Conservation (phyloP, 2,797 vertebrate genomes). For the Diplodus puntazzo region DNA sequence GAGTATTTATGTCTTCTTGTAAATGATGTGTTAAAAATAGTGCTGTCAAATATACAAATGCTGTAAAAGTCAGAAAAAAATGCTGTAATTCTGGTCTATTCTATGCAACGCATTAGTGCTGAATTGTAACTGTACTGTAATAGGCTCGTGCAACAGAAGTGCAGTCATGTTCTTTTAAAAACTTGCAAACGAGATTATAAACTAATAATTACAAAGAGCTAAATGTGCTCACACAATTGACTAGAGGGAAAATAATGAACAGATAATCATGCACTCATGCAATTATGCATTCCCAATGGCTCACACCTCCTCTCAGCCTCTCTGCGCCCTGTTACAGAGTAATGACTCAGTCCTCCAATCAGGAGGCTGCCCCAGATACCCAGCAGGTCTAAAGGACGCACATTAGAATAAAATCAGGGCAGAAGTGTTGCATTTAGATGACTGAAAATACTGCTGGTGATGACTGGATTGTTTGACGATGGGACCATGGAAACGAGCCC, state of each 20-base stretch:
- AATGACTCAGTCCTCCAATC: slow-evolving; percentile 54
- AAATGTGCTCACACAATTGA: slow-evolving; percentile 33
- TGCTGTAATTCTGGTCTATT: neutral
- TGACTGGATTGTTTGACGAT: neutral
- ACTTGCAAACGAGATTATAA: slow-evolving; percentile 9
- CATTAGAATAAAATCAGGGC: slow-evolving; percentile 27
- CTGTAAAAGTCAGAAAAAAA: neutral
- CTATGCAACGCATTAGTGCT: slow-evolving; percentile 25
- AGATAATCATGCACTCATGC: slow-evolving; percentile 39
- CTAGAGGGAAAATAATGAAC: slow-evolving; percentile 46
- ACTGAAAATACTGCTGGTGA: neutral
- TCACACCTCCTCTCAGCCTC: neutral
- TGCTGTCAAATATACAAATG: neutral
- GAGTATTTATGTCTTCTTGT: slow-evolving; percentile 1
- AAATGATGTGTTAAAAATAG: neutral
- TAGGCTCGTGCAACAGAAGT: neutral
- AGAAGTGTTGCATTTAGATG: slow-evolving; percentile 7
- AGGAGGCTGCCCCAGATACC: slow-evolving; percentile 38
- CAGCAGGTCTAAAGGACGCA: slow-evolving; percentile 28
- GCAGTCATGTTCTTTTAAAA: slow-evolving; percentile 4
- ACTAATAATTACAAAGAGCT: slow-evolving; percentile 39
- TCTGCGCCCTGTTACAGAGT: neutral
- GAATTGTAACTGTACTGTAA: neutral
- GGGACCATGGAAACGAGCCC: neutral
- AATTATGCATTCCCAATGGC: neutral